These are phyloP conservation scores for Drosophila rhopaloa DNA, from an alignment of 1,140 invertebrate genomes.

Conservation along the genomic window DNA sequence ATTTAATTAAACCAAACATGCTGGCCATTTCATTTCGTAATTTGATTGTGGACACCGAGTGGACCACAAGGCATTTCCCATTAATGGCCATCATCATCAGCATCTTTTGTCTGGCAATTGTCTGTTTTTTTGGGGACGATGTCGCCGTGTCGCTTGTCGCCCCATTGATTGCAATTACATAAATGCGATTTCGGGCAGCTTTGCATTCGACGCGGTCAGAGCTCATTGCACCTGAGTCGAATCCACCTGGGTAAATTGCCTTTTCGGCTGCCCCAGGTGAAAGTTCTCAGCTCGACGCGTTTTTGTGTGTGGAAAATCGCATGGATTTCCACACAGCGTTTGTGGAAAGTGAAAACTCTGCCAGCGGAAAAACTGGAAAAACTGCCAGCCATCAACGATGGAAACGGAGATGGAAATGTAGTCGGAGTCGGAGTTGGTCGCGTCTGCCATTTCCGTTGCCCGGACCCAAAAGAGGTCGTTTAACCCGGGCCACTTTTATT, in stretches of 20 bases:
- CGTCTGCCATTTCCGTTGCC: conserved; percentile 66
- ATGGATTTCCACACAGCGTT: conserved; percentile 45
- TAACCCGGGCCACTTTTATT: conserved; percentile 58
- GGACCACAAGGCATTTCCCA: conserved; percentile 36
- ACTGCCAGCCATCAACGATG: conserved; percentile 39
- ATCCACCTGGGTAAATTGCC: conserved; percentile 17
- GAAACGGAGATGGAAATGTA: conserved; percentile 26
- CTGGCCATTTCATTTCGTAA: conserved; percentile 69
- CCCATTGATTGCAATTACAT: conserved; percentile 73
- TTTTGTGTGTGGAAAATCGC: conserved; percentile 54
- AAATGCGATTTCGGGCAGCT: conserved; percentile 57
- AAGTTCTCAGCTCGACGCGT: conserved; percentile 59
- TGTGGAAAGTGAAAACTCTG: conserved; percentile 80
- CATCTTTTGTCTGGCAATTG: conserved; percentile 45
- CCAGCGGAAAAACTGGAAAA: conserved; percentile 71
- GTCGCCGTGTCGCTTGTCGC: conserved; percentile 36
- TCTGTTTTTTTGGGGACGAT: conserved; percentile 21
- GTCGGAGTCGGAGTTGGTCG: conserved; percentile 21
- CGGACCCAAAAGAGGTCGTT: conserved; percentile 66
- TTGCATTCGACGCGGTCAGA: conserved; percentile 47
- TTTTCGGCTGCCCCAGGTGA: conserved; percentile 49
- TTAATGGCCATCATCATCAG: conserved; percentile 33
- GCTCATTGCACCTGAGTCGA: conserved; percentile 62
- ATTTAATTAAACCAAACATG: conserved; percentile 62
- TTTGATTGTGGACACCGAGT: conserved; percentile 42